These are phyloP conservation scores for Micropterix aruncella DNA, from an alignment of 2,888 invertebrate genomes.

Conservation along the genomic window DNA sequence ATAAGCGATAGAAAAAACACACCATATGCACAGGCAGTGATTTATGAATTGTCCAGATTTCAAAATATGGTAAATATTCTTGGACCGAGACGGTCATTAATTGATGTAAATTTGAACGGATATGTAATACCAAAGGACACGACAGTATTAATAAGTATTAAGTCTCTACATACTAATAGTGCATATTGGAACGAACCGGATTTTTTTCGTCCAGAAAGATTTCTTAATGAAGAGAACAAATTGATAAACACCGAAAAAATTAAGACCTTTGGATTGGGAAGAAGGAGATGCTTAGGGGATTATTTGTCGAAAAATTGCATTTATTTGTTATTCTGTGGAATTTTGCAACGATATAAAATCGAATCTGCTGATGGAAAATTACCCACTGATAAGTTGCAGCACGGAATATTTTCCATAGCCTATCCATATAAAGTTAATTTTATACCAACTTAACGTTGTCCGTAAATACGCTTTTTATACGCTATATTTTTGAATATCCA, in stretches of 20 bases:
- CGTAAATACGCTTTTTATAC: too few relatives aligned
- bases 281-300: conserved; percentile 9
- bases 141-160: conserved; percentile 35
- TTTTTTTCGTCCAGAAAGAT: conserved; percentile 47
- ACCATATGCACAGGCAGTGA: conserved; percentile 37
- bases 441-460: too few relatives aligned
- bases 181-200: conserved; percentile 40
- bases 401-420: too few relatives aligned
- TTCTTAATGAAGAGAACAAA: conserved; percentile 38
- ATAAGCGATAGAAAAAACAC: conserved; percentile 12
- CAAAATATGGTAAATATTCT: conserved; percentile 38
- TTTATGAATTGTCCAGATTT: conserved; percentile 41
- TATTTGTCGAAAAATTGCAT: not conserved
- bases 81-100: conserved; percentile 33
- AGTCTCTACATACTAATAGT: conserved; percentile 38
- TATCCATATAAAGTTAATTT: not conserved
- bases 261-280: conserved; percentile 55
- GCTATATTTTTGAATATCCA: too few relatives aligned
- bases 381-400: too few relatives aligned
- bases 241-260: conserved; percentile 38
- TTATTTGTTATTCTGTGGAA: not conserved
- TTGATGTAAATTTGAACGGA: conserved; percentile 24
- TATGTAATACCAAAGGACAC: conserved; percentile 35
- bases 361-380: not conserved
- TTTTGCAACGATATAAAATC: not conserved